Base-by-base conservation (phyloP, 2,797 vertebrate genomes). In the Molossus molossus region DNA sequence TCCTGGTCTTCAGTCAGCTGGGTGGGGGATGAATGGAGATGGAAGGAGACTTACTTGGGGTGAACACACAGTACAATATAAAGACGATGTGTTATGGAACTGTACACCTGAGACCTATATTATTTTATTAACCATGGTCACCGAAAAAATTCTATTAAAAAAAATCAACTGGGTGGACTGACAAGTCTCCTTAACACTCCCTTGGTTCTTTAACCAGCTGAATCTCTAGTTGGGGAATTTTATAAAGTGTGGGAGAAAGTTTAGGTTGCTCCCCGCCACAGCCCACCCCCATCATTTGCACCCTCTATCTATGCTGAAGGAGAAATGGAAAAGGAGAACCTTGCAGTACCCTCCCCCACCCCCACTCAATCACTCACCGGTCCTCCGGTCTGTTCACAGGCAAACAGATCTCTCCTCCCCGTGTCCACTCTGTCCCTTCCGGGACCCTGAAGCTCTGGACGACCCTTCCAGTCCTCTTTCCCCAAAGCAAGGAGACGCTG, bases 261-360 rank as follows among this genome's bases (percentile, higher is more conserved):
- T 37, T 9, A n/a, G 20, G 15, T 20, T 25, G 53, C 6, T 70
- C 48, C 58, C 0, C 0, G 10, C 5, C 1, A 7, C n/a, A 33
- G 33, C 33, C 33, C 33, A 33, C 20, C 20, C 18, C n/a, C 6
- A 17, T 69, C 72, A 20, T 21, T 6, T 76, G 29, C 23, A 5
- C 20, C 85, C 33, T 76, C 29, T 67, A 9, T 25, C 80, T 40
- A 5, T 17, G 57, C 60, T n/a, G 57, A 55, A 53, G 77, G 45
- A 80, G 50, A n/a, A 40, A 27, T 2, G 27, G 37, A 48, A 45
- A 33, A 69, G 87, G 57, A 86, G 21, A 75, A 10, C 5, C 57
- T 33, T 48, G 62, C 9, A 10, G 29, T 29, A 6, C 1, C 13
- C 3, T 23, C 12, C 8, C 33, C 2, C 40, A 12, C 13, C 40